phyloP scores from a whole-genome alignment of 2,888 invertebrate species.

The Tetropium fuscum region DNA sequence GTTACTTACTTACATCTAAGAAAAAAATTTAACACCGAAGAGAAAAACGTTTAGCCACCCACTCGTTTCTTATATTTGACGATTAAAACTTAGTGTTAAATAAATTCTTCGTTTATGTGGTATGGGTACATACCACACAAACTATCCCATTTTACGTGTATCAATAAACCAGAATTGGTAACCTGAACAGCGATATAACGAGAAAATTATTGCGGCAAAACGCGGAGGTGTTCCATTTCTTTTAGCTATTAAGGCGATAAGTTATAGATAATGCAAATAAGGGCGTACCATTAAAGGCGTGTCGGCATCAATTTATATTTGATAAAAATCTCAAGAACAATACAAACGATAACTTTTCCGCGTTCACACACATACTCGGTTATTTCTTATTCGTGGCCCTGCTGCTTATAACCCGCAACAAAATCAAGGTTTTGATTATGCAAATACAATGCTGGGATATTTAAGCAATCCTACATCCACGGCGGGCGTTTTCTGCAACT shows the following conservation, averaged over 20 bases:
- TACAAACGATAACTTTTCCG: slow-evolving; percentile 24
- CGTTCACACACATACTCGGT: slow-evolving; percentile 10
- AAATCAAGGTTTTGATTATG: slow-evolving; percentile 22
- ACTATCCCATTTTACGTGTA: not conserved
- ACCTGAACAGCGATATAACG: not conserved
- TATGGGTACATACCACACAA: not conserved
- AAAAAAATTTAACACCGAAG: too few species aligned
- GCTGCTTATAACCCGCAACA: slow-evolving; percentile 7
- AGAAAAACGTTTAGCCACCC: too few species aligned
- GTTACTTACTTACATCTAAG: too few species aligned
- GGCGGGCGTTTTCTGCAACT: slow-evolving; percentile 22
- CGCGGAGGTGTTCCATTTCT: slow-evolving; percentile 1
- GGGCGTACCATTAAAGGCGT: slow-evolving; percentile 26
- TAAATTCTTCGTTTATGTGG: not conserved
- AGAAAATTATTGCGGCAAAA: slow-evolving; percentile 1
- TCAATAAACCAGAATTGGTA: not conserved
- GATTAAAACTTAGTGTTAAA: not conserved
- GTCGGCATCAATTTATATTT: slow-evolving; percentile 26
- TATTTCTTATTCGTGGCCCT: slow-evolving; percentile 1
- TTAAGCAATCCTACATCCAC: slow-evolving; percentile 7
- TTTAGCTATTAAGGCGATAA: slow-evolving; percentile 15
- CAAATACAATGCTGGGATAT: slow-evolving; percentile 18
- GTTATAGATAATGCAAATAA: slow-evolving; percentile 21
- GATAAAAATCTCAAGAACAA: slow-evolving; percentile 29
- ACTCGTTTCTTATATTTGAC: too few species aligned